Evolutionary conservation across 2,888 invertebrate species (phyloP).

Genomic region (Eulithis testata): DNA sequence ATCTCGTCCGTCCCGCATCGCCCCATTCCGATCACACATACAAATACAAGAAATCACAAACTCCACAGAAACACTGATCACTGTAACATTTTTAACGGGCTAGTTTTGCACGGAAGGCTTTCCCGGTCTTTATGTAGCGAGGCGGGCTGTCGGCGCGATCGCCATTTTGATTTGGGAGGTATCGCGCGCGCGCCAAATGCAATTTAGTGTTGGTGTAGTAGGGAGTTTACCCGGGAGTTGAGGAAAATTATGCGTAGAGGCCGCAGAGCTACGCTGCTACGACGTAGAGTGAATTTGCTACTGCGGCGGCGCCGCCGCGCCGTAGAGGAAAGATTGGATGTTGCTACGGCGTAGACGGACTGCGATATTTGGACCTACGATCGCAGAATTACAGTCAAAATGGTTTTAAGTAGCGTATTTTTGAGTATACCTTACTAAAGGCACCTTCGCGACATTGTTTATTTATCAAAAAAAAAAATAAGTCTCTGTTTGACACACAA

Average conservation of each 20-base stretch:
- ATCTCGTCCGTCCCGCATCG: slow-evolving; percentile 72
- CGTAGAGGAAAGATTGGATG: background rate
- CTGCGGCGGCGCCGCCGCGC: too few species aligned
- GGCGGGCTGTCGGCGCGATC: slow-evolving; percentile 71
- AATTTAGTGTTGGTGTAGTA: slow-evolving; percentile 50
- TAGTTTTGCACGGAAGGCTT: slow-evolving; percentile 50
- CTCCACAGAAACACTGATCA: slow-evolving; percentile 59
- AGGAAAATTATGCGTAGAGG: slow-evolving; percentile 1
- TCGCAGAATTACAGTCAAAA: too few species aligned
- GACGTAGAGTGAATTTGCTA: background rate
- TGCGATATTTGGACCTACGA: too few species aligned
- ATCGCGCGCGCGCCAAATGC: slow-evolving; percentile 81
- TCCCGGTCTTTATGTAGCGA: slow-evolving; percentile 62
- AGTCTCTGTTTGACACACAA: too few species aligned
- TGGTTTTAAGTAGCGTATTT: too few species aligned
- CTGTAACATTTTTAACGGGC: slow-evolving; percentile 70
- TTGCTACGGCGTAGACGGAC: background rate
- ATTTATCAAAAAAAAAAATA: too few species aligned
- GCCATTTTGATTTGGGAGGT: slow-evolving; percentile 75
- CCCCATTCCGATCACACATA: slow-evolving; percentile 79
- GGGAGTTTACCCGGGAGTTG: slow-evolving; percentile 29
- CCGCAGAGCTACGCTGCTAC: too few species aligned
- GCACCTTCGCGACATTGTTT: too few species aligned
- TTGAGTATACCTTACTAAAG: too few species aligned
- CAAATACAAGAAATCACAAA: slow-evolving; percentile 52